Evolutionary conservation across 1,140 invertebrate genomes (phyloP).

Genomic region (Papilio aristodemus): DNA sequence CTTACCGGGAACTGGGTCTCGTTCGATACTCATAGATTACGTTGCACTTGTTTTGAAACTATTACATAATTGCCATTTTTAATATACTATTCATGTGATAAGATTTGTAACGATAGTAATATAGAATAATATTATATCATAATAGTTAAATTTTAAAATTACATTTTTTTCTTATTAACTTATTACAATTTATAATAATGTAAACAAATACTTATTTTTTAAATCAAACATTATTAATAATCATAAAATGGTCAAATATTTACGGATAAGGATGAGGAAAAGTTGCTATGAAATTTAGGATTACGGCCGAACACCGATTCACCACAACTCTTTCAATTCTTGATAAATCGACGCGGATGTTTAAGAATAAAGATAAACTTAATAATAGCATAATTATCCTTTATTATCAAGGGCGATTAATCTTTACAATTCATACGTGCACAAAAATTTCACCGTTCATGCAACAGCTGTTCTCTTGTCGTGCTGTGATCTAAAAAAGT

Average conservation of each 20-base stretch:
- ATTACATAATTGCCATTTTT: constrained; percentile 16
- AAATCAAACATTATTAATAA: no score
- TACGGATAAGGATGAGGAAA: no score
- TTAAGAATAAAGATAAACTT: constrained; percentile 4
- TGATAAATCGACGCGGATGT: not conserved
- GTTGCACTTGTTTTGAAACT: constrained; percentile 10
- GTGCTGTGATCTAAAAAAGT: constrained; percentile 13
- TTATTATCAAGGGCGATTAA: constrained; percentile 14
- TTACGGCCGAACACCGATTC: no score
- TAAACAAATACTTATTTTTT: no score
- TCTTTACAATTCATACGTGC: constrained; percentile 18
- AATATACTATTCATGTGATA: not conserved
- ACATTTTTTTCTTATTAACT: no score
- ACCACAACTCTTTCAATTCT: no score
- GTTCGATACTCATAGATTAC: constrained; percentile 51
- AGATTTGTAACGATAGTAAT: no score
- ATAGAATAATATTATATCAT: no score
- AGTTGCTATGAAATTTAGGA: no score
- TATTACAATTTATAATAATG: no score
- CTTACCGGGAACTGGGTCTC: constrained; percentile 58
- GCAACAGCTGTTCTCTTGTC: constrained; percentile 19
- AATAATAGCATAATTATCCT: constrained; percentile 23
- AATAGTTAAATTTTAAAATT: no score
- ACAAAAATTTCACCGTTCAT: constrained; percentile 16
- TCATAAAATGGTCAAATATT: no score